Evolutionary conservation across 2,888 invertebrate genomes (phyloP), one percentile per base, ranked within the genome.

Genomic region (Amblyjoppa proteus): DNA sequence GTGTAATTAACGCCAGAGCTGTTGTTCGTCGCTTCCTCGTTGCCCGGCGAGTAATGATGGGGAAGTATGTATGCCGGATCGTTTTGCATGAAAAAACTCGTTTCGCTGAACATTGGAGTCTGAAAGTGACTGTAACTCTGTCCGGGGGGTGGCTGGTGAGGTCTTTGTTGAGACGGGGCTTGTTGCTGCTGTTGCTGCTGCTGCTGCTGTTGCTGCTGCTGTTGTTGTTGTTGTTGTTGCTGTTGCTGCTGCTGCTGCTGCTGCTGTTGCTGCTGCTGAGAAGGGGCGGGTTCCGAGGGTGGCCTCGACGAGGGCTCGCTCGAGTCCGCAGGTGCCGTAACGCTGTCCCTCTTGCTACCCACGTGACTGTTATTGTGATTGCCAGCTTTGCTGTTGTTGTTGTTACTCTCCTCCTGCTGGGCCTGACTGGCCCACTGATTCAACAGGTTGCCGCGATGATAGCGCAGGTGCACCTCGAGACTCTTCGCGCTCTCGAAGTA

Each of bases 401-500:
- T 97, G 92, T 96, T 97, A 87, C 96, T 96, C 88, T 96, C 95
- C 91, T 96, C 96, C 92, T 95, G 95, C 73, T 93, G 93, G 49
- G 94, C 93, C 90, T 95, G 96, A 69, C 95, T 95, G 75, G 96
- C 96, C 97, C 97, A 97, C 94, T 96, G 97, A 88, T 95, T 96
- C 91, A 97, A 95, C 90, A 97, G 95, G 92, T 97, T 97, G 92
- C 97, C 97, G 93, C 97, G 97, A 91, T 97, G 97, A 94, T 97
- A 97, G 92, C 96, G 96, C 90, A 97, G 95, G 94, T 97, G 97
- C 88, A 97, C 97, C 91, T 97, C 96, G 89, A 97, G 95, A 84
- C 97, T 97, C 91, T 96, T 96, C 84, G 96, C 96, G 90, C 97
- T 97, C 93, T 97, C 97, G 92, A 97, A 96, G 91, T 95, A 96